A percentile compares a stretch with the other conserved stretches of the same genome.
Conservation (phyloP, 2,113 vertebrate species). For the Plectropomus leopardus region DNA sequence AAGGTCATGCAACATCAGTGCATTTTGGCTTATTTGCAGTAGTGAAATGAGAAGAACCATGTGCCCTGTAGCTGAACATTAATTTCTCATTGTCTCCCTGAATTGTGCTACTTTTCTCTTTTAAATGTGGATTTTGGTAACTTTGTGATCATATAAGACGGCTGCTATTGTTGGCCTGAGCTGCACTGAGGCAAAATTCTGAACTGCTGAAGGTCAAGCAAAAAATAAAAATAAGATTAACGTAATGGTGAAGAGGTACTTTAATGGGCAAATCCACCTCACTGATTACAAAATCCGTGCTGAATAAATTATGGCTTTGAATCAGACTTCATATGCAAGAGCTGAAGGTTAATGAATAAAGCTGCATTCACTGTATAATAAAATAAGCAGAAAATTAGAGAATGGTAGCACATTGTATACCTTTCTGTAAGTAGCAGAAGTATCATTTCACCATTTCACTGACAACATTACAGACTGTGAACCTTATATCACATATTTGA, state of each 20-base stretch:
- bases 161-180: constrained; percentile 19
- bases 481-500: not conserved
- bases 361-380: not conserved
- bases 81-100: constrained; percentile 9
- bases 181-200: not conserved
- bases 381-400: not conserved
- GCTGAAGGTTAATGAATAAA: constrained; percentile 18
- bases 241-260: constrained; percentile 7
- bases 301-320: constrained; percentile 35
- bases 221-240: constrained; percentile 18
- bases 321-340: constrained; percentile 8
- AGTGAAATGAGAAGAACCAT: constrained; percentile 6
- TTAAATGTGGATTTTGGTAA: constrained; percentile 19
- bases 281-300: constrained; percentile 14
- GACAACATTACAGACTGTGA: not conserved
- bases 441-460: constrained; percentile 1
- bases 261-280: constrained; percentile 20
- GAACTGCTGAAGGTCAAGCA: constrained; percentile 21
- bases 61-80: constrained; percentile 8
- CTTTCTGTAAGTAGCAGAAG: not conserved
- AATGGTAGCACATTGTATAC: not conserved
- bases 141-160: constrained; percentile 8
- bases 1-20: constrained; percentile 9
- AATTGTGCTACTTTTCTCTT: constrained; percentile 2
- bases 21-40: not conserved